Base-by-base conservation (phyloP, 2,888 invertebrate species). In the Thymelicus lineola region DNA sequence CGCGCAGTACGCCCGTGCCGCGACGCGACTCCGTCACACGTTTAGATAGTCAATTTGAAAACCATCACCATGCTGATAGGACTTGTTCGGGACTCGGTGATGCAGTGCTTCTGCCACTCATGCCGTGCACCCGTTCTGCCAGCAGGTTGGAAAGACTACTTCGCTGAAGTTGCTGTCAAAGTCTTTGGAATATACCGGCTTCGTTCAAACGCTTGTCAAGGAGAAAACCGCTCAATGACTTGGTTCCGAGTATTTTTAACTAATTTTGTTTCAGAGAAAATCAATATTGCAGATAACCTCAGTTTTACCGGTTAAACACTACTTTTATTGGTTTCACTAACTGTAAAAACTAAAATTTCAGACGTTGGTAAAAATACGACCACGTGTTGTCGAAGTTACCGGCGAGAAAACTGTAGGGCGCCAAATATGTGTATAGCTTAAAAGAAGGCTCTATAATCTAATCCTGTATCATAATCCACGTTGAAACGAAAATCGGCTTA, bases 61-160 rank as follows among this genome's bases (percentile, higher is more conserved):
- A 81, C 80, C 86, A 84, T 86, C 90, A 91, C 82, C 89, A 98
- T 98, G 98, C 94, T 98, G 95, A 97, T 98, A 95, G 97, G 96
- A 90, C 96, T 98, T 86, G 97, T 98, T 89, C 96, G 97, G 93
- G 97, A 98, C 93, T 98, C 97, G 89, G 97, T 98, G 90, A 95
- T 97, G 96, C 97, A 97, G 95, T 98, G 98, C 95, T 97, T 98
- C 95, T 98, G 98, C 95, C 97, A 97, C 94, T 96, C 97, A 92
- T 98, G 97, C 96, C 96, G 97, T 89, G 97, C 97, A 83, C 97
- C 97, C 79, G 94, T 95, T 81, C 89, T 97, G 86, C 96, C 96
- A 86, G 95, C 96, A 94, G 96, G 96, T 96, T 95, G 95, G 95
- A 88, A 79, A 66, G 75, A 73, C 72, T 70, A 73, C 72, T 63